Conservation (phyloP, 2,797 vertebrate species). For the Macrochelys suwanniensis region DNA sequence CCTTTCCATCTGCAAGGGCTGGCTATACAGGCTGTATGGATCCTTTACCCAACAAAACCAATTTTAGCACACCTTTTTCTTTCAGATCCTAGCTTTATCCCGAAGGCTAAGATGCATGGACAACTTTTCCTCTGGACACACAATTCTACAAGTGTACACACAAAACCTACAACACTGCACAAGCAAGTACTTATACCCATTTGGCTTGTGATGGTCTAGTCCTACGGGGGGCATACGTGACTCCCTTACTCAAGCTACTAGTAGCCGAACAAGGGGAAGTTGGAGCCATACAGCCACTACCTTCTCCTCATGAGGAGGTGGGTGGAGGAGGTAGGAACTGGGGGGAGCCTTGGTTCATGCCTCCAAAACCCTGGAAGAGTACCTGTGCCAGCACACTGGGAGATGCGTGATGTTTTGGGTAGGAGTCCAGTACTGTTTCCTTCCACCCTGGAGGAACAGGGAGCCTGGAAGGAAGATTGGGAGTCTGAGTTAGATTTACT, state of each 20-base stretch:
- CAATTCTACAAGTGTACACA: neutral
- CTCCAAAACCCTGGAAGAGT: neutral
- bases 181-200: neutral
- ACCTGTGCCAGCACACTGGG: neutral
- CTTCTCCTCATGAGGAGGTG: neutral
- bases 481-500: neutral
- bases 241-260: neutral
- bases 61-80: neutral
- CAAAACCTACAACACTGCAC: neutral
- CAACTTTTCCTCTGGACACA: neutral
- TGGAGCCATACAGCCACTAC: neutral
- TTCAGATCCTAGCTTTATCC: neutral
- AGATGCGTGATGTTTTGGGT: neutral
- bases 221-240: neutral
- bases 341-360: neutral
- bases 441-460: neutral
- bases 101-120: neutral
- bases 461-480: neutral
- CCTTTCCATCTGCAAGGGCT: neutral
- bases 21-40: neutral
- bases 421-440: neutral
- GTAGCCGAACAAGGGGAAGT: neutral
- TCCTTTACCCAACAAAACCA: neutral
- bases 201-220: neutral
- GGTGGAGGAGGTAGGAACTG: neutral